These are phyloP conservation scores for Ametastegia equiseti DNA, from an alignment of 2,888 invertebrate species.

Conservation along the genomic window DNA sequence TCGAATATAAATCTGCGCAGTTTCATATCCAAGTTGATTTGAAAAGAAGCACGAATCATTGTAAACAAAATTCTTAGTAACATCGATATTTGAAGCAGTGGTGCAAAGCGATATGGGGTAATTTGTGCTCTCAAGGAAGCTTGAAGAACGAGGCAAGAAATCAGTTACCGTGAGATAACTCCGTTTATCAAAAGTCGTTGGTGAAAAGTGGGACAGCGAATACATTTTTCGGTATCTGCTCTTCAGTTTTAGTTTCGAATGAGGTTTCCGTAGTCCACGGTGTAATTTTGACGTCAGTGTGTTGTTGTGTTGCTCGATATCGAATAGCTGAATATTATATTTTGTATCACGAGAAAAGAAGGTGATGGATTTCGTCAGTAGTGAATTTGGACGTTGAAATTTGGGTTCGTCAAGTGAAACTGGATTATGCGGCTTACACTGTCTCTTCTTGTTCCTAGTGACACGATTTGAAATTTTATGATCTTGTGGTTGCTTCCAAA, in stretches of 20 bases:
- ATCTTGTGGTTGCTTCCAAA: not conserved
- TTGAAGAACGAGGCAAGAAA: not conserved
- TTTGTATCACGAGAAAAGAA: not conserved
- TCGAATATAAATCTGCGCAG: not conserved
- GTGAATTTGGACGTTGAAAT: not conserved
- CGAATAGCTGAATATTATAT: not conserved
- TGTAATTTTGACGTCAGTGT: too few species aligned
- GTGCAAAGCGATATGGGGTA: not conserved
- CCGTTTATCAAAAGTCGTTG: not conserved
- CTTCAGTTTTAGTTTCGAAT: not conserved
- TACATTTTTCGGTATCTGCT: not conserved
- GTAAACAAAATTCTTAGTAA: not conserved
- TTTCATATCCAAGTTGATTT: not conserved
- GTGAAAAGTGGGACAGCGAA: not conserved
- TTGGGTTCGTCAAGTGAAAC: not conserved
- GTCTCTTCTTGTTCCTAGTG: slow-evolving; percentile 30
- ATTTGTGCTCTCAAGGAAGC: not conserved
- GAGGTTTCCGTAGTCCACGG: not conserved
- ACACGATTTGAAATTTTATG: slow-evolving; percentile 15
- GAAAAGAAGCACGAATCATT: not conserved
- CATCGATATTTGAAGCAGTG: not conserved
- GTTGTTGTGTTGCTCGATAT: not conserved
- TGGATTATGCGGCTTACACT: slow-evolving; percentile 19
- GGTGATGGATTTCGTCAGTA: not conserved
- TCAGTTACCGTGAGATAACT: not conserved